These are phyloP conservation scores for Drosophila insularis DNA, from an alignment of 1,140 invertebrate genomes.

Conservation along the genomic window DNA sequence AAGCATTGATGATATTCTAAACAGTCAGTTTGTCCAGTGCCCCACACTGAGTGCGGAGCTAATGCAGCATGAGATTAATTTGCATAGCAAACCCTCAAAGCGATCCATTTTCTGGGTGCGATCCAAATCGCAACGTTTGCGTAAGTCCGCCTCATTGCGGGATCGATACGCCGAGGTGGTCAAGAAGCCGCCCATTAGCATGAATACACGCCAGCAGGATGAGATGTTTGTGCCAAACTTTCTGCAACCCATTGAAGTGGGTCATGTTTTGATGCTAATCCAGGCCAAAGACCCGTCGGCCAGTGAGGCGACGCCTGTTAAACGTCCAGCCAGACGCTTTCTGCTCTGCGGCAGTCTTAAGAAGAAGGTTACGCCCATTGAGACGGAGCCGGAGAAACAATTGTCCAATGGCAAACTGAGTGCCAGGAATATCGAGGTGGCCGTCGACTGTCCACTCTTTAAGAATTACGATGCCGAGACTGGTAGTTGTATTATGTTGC, in stretches of 20 bases:
- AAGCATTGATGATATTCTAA: conserved; percentile 82
- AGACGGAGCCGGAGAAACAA: conserved; percentile 73
- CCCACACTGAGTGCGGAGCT: conserved; percentile 77
- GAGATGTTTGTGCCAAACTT: conserved; percentile 79
- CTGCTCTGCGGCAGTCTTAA: conserved; percentile 76
- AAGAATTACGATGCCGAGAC: conserved; percentile 82
- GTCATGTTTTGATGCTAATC: conserved; percentile 39
- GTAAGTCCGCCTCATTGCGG: conserved; percentile 76
- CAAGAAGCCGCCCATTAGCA: conserved; percentile 77
- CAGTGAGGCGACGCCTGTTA: conserved; percentile 28
- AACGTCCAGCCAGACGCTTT: conserved; percentile 56
- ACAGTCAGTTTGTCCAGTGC: conserved; percentile 81
- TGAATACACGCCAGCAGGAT: conserved; percentile 79
- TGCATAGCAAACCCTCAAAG: conserved; percentile 77
- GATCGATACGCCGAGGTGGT: conserved; percentile 81
- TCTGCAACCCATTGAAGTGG: conserved; percentile 74
- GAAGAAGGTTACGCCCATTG: conserved; percentile 81
- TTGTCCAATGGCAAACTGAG: conserved; percentile 69
- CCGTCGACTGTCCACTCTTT: conserved; percentile 73
- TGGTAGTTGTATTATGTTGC: conserved; percentile 82
- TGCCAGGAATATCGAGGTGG: conserved; percentile 76
- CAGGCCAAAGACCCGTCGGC: conserved; percentile 47
- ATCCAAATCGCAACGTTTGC: conserved; percentile 79
- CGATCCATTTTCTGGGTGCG: conserved; percentile 80
- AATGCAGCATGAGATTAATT: conserved; percentile 76